phyloP scores from a whole-genome alignment of 2,113 vertebrate genomes.

The Grus americana region DNA sequence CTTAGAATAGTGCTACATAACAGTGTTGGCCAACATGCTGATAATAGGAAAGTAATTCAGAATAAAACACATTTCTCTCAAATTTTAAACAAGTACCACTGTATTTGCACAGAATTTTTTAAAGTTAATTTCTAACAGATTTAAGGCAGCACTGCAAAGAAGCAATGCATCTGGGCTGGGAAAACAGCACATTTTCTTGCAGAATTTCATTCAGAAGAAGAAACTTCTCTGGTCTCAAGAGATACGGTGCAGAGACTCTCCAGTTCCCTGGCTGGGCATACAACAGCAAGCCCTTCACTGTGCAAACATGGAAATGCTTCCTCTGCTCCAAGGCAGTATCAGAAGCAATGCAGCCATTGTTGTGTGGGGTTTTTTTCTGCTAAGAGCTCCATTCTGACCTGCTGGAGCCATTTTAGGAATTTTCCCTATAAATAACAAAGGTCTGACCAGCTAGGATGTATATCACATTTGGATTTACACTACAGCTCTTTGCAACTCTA shows the following conservation, averaged over 20 bases:
- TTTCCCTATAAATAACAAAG: slow-evolving; percentile 15
- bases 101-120: background rate
- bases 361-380: background rate
- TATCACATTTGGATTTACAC: slow-evolving; percentile 16
- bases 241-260: background rate
- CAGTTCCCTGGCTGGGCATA: background rate
- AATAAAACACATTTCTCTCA: background rate
- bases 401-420: background rate
- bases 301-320: background rate
- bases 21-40: background rate
- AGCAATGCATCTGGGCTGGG: background rate
- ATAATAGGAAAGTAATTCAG: background rate
- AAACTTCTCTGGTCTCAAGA: background rate
- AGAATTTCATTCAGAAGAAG: background rate
- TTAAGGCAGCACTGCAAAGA: background rate
- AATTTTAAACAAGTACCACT: background rate
- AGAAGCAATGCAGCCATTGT: background rate
- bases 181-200: background rate
- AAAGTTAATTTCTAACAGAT: background rate
- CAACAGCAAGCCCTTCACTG: background rate
- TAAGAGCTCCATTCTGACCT: background rate
- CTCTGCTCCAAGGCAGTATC: background rate
- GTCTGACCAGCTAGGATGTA: slow-evolving; percentile 8
- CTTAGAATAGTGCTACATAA: background rate
- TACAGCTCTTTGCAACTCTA: background rate